These are phyloP conservation scores for Pristis pectinata DNA, from an alignment of 2,797 vertebrate genomes.

Conservation along the genomic window DNA sequence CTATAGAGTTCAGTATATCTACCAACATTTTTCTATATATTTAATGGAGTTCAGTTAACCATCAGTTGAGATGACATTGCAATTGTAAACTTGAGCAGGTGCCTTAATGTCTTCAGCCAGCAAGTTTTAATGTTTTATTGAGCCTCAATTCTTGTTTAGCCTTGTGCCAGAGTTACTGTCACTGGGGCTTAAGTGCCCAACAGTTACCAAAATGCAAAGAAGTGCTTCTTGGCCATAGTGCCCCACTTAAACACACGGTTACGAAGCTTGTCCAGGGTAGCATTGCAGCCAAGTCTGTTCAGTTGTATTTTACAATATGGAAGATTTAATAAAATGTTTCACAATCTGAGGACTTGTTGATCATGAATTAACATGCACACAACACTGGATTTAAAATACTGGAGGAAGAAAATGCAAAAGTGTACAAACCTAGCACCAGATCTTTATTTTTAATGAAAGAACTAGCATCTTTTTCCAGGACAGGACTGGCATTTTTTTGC, in stretches of 20 bases:
- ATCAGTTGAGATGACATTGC: neutral
- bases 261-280: neutral
- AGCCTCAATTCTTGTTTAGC: constrained; percentile 12
- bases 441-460: too few relatives aligned
- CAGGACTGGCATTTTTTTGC: too few relatives aligned
- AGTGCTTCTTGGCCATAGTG: constrained; percentile 21
- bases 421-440: too few relatives aligned
- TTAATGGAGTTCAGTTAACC: neutral
- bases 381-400: neutral
- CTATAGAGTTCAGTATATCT: neutral
- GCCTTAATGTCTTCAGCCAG: constrained; percentile 24
- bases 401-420: too few relatives aligned
- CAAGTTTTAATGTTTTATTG: constrained; percentile 1
- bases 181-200: neutral
- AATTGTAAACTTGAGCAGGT: neutral
- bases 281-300: constrained; percentile 8
- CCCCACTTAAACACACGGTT: neutral
- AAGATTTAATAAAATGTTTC: constrained; percentile 12
- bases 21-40: neutral
- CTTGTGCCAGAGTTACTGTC: neutral
- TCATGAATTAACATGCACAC: neutral
- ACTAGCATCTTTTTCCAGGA: too few relatives aligned
- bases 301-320: constrained; percentile 4
- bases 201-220: constrained; percentile 6
- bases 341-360: neutral